Percentiles rank a stretch among this genome's conserved stretches.
Conservation (phyloP, 2,888 invertebrate genomes). For the Ferrisia virgata region DNA sequence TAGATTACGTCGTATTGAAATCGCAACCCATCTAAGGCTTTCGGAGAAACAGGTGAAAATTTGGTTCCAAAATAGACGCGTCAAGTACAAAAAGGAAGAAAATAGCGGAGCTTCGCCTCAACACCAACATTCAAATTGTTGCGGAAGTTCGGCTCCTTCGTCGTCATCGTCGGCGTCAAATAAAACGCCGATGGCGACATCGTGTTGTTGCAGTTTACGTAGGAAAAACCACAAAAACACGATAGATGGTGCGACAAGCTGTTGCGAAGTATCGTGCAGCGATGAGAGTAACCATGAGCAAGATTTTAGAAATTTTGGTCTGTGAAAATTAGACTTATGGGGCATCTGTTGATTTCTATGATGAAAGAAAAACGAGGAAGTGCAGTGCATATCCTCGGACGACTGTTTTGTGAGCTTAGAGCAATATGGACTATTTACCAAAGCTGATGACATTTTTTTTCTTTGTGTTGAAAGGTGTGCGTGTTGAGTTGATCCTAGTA, state of each 20-base stretch:
- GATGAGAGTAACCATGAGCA: constrained; percentile 26
- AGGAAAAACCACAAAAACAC: not conserved
- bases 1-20: constrained; percentile 83
- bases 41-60: constrained; percentile 95
- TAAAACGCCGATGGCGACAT: not conserved
- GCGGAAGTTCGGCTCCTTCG: not conserved
- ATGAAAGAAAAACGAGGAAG: no score
- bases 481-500: no score
- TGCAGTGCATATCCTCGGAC: no score
- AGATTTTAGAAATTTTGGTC: not conserved
- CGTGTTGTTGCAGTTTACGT: not conserved
- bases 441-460: no score
- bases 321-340: not conserved
- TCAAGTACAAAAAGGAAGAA: constrained; percentile 89
- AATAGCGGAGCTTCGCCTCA: not conserved
- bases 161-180: no score
- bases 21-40: constrained; percentile 80
- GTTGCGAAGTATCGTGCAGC: constrained; percentile 31
- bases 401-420: no score
- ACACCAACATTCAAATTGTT: not conserved
- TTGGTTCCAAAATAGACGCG: constrained; percentile 92
- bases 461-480: no score
- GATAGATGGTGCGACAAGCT: not conserved
- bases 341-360: no score
- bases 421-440: no score